phyloP scores from a whole-genome alignment of 2,113 vertebrate species.

The Herpailurus yagouaroundi region DNA sequence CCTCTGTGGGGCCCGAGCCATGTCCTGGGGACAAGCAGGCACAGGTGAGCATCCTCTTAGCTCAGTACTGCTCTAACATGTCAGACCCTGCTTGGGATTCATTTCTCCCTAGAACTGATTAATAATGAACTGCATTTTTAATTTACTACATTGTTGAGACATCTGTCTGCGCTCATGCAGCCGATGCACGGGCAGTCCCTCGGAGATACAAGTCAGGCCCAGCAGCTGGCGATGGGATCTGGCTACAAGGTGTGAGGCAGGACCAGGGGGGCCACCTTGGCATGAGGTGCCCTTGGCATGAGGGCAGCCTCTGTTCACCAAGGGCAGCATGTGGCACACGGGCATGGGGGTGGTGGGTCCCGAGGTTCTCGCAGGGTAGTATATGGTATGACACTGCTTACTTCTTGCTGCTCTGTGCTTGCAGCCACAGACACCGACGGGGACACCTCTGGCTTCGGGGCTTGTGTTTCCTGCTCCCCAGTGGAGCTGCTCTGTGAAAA shows the following conservation, averaged over 20 bases:
- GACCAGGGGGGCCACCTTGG: background rate
- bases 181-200: slow-evolving; percentile 16
- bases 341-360: background rate
- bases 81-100: background rate
- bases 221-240: background rate
- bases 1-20: slow-evolving; percentile 84
- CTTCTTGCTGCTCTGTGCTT: slow-evolving; percentile 89
- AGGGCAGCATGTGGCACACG: background rate
- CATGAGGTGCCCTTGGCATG: background rate
- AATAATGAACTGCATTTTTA: background rate
- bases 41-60: background rate
- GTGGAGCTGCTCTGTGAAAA: slow-evolving; percentile 90
- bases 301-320: background rate
- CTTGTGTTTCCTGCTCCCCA: slow-evolving; percentile 88
- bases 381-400: slow-evolving; percentile 72
- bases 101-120: background rate
- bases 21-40: slow-evolving; percentile 87
- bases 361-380: background rate
- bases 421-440: slow-evolving; percentile 83
- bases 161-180: slow-evolving; percentile 58
- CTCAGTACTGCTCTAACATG: background rate
- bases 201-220: background rate
- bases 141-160: slow-evolving; percentile 52
- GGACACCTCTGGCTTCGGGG: slow-evolving; percentile 87
- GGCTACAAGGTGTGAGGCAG: slow-evolving; percentile 53